phyloP scores from a whole-genome alignment of 2,888 invertebrate genomes.

The Schizotus pectinicornis region DNA sequence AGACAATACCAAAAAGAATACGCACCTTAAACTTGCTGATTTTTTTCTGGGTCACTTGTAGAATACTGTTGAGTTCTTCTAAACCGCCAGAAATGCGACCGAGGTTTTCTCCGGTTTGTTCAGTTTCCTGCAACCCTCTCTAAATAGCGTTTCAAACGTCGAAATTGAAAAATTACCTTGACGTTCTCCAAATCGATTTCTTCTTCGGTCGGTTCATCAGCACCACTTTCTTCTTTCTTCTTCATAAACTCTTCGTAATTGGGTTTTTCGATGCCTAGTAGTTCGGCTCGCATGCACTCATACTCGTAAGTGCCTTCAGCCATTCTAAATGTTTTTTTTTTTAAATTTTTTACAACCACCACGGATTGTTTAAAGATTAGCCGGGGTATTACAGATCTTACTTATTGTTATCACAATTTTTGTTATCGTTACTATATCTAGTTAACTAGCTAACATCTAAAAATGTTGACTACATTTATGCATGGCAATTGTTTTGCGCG shows the following conservation, averaged over 20 bases:
- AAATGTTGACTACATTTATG: no score
- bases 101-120: constrained; percentile 68
- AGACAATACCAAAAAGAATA: background rate
- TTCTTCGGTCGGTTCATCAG: constrained; percentile 58
- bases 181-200: constrained; percentile 62
- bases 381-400: no score
- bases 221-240: constrained; percentile 58
- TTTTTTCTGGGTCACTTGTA: constrained; percentile 84
- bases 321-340: constrained; percentile 53
- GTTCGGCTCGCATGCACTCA: constrained; percentile 79
- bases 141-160: background rate
- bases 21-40: constrained; percentile 82
- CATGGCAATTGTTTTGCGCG: no score
- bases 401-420: no score
- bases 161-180: constrained; percentile 48
- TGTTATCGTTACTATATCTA: no score
- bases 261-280: constrained; percentile 75
- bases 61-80: constrained; percentile 79
- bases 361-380: no score
- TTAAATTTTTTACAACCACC: no score
- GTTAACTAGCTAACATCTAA: no score
- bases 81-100: constrained; percentile 74
- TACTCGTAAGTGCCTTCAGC: constrained; percentile 74
- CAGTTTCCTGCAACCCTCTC: constrained; percentile 61
- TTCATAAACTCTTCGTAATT: constrained; percentile 70